Base-by-base conservation (phyloP, 2,797 vertebrate genomes). In the Pempheris klunzingeri region DNA sequence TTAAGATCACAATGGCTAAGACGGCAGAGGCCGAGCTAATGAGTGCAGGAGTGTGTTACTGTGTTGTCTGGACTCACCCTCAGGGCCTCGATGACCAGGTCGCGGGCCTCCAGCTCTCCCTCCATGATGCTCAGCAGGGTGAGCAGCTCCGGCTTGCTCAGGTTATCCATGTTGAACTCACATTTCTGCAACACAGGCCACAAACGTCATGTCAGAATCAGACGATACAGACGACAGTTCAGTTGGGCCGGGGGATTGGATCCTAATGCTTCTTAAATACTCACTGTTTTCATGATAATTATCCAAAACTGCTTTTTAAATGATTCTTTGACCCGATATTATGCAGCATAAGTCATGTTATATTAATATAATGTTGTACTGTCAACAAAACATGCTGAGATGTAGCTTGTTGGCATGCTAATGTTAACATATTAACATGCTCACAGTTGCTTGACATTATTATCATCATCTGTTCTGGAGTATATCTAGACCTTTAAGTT, bases 71-170 rank as follows among this genome's bases (percentile, higher is more conserved):
- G 70, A 94, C 98, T 96, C 94, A 99, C 98, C 95, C 97, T 92
- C 75, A 99, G 94, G 66, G 98, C 97, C 92, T 99, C 98, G 12
- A 99, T 99, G 89, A 99, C 98, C 57, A 99, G 95, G 90, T 99
- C 98, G 71, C 97, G 95, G 77, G 98, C 98, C 89, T 99, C 98
- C 71, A 99, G 93, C 78, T 99, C 98, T 44, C 98, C 98, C 92
- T 99, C 98, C 96, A 99, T 97, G 92, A 99, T 94, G 26, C 98
- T 99, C 83, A 99, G 94, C 71, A 99, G 96, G 78, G 97, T 98
- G 67, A 97, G 95, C 77, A 99, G 86, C 89, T 99, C 98, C 0
- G 97, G 92, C 83, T 97, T 98, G 93, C 97, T 99, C 92, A 99
- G 93, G 81, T 96, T 98, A 92, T 99, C 98, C 96, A 99, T 96